Base-by-base conservation (phyloP, 2,113 vertebrate genomes). In the Oxygymnocypris stewartii region DNA sequence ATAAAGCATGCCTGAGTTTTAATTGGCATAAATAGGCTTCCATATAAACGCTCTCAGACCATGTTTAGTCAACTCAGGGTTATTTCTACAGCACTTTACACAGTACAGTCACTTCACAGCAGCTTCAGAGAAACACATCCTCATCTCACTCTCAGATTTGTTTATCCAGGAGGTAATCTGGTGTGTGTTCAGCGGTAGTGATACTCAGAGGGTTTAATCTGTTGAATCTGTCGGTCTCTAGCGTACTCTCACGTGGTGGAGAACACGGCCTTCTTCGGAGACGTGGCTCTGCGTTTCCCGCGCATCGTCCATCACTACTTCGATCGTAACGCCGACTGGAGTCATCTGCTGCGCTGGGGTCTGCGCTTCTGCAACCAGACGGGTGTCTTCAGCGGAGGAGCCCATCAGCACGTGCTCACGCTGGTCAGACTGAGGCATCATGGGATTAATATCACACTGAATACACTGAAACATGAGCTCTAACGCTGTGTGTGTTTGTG, bases 281-380 rank as follows among this genome's bases (percentile, higher is more conserved):
- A 99, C 0, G 97, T 99, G 0, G 96, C 96, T 1, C 91, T 99
- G 87, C 97, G 98, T 44, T 99, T 99, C 89, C 98, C 98, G 0
- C 96, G 96, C 25, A 98, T 99, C 0, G 98, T 99, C 75, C 98
- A 99, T 90, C 96, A 99, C 88, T 99, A 99, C 92, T 99, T 96
- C 2, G 98, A 99, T 93, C 96, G 93, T 59, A 99, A 98, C 88
- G 90, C 96, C 11, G 97, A 99, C 92, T 99, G 98, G 98, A 95
- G 95, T 40, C 95, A 93, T 14, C 95, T 99, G 65, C 97, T 99
- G 91, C 98, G 97, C 88, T 99, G 98, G 98, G 97, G 98, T 61
- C 96, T 99, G 40, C 88, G 96, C 81, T 99, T 99, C 95, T 99
- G 98, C 89, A 99, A 99, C 92, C 96, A 95, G 92, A 98, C 97